A percentile compares a stretch with the other conserved stretches of the same genome.
These are phyloP conservation scores for Zele albiditarsus DNA, from an alignment of 2,888 invertebrate species.

Conservation along the genomic window DNA sequence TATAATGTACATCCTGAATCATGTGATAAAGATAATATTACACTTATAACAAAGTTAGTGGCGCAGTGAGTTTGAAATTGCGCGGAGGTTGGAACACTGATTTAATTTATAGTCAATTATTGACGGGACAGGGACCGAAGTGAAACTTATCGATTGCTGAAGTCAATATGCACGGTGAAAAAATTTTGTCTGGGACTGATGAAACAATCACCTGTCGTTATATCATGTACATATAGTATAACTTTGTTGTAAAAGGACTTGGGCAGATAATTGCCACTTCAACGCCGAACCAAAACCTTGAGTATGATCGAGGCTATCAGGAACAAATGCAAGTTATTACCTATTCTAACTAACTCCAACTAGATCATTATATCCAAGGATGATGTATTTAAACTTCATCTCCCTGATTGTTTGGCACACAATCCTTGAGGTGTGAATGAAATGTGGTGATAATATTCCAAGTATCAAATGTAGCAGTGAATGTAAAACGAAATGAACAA, in stretches of 20 bases:
- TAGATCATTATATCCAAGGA: neutral
- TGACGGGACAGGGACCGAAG: neutral
- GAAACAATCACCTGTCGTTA: neutral
- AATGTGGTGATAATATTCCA: neutral
- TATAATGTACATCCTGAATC: too few relatives aligned
- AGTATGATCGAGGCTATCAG: neutral
- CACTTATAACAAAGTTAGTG: neutral
- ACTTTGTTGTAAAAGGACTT: neutral
- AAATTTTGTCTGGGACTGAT: neutral
- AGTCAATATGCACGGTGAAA: neutral
- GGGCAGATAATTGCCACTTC: neutral
- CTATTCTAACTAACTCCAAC: neutral
- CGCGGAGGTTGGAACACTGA: neutral
- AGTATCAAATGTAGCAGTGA: neutral
- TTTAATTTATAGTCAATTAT: slow-evolving; percentile 23
- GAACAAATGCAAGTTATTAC: neutral
- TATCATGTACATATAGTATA: neutral
- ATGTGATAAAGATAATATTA: too few relatives aligned
- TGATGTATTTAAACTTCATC: neutral
- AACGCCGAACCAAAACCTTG: neutral
- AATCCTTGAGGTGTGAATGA: neutral
- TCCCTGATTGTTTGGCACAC: neutral
- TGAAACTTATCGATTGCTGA: neutral
- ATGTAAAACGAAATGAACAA: neutral
- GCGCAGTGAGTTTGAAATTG: neutral